Conservation (phyloP, 2,888 invertebrate genomes). For the Eilema caniola region DNA sequence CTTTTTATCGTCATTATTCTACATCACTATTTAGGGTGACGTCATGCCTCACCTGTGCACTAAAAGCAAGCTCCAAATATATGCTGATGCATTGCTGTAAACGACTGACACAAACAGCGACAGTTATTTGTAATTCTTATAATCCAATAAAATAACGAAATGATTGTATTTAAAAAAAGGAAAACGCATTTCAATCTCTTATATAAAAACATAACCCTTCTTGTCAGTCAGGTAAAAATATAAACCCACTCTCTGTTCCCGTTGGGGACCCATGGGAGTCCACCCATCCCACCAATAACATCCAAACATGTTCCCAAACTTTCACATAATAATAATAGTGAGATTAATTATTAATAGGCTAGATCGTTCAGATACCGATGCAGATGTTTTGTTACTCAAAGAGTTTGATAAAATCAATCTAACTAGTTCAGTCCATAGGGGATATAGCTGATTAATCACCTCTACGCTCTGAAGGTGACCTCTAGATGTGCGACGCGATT, state of each 20-base stretch:
- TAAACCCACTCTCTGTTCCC: too few relatives aligned
- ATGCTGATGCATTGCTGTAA: conserved; percentile 35
- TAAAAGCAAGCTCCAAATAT: conserved; percentile 38
- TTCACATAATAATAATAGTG: too few relatives aligned
- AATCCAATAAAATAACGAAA: background rate
- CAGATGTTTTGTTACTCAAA: background rate
- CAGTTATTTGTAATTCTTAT: conserved; percentile 35
- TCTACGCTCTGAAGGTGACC: background rate
- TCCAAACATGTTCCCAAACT: too few relatives aligned
- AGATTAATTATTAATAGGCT: too few relatives aligned
- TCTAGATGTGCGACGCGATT: background rate
- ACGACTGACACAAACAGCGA: conserved; percentile 25
- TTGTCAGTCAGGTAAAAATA: too few relatives aligned
- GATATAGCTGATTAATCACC: background rate
- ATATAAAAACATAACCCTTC: too few relatives aligned
- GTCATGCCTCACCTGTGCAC: conserved; percentile 36
- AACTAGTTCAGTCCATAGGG: background rate
- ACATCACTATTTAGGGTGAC: conserved; percentile 32
- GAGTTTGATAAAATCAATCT: background rate
- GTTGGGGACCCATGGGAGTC: too few relatives aligned
- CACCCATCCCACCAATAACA: too few relatives aligned
- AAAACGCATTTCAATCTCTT: too few relatives aligned
- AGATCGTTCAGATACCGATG: background rate
- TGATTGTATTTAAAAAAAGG: too few relatives aligned
- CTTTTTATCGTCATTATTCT: conserved; percentile 2